Evolutionary conservation across 2,113 vertebrate genomes (phyloP), one percentile per base, ranked within the genome.

Genomic region (Glaucomys volans): DNA sequence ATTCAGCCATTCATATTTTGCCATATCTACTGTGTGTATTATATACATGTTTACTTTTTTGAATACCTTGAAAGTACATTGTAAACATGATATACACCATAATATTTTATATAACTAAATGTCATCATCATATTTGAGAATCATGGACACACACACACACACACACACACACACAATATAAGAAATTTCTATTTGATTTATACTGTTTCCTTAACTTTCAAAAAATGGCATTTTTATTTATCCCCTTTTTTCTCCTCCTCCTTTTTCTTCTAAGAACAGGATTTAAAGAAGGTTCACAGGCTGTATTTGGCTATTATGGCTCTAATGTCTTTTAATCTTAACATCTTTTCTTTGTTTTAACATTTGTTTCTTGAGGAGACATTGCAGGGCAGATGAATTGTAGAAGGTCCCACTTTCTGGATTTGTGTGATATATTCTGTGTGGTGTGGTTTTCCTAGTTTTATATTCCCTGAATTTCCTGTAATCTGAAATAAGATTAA

Each of bases 51-150:
- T 4, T 80, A 30, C 28, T 64, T 87, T 91, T 87, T 44, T 50
- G 22, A 97, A 83, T 67, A 66, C 52, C 47, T 84, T 84, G 40
- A 90, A 93, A 59, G 83, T 77, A 91, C 66, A 8, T 83, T 95
- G 40, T 18, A 86, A 32, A 54, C 52, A 50, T 77, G 14, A 62
- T 59, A 85, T 42, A 92, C 11, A 22, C 40, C 24, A 47, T 69
- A 66, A 44, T 81, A 76, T 84, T 71, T 91, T 79, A 80, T 67
- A 69, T 50, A 84, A 72, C 17, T 44, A 32, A 77, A 66, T 93
- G n/a, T 14, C 8, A 22, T 82, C 40, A 82, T 80, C 20, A 40
- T 26, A 69, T 59, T 4, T 42, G 85, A 64, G 20, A 74, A 50
- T 88, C 66, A 42, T 90, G 54, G 40, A 42, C 37, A 30, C 30